Percentiles rank a stretch among this genome's conserved stretches.
These are phyloP conservation scores for Actinopyga echinites DNA, from an alignment of 53 echinoderm and acorn worm genomes.

Conservation along the genomic window DNA sequence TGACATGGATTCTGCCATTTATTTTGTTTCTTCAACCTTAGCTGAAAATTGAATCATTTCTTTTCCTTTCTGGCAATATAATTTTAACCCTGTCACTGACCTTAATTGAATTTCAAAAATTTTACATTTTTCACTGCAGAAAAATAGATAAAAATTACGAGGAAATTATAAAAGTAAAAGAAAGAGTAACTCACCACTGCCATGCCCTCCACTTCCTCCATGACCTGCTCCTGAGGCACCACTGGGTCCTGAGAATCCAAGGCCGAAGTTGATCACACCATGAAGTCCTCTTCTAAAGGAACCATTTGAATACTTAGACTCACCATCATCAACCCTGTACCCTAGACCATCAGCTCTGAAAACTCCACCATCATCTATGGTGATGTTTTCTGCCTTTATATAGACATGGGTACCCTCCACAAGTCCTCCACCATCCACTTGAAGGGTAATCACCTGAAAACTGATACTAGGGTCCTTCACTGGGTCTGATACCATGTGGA, in stretches of 20 bases:
- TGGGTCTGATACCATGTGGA: constrained; percentile 83
- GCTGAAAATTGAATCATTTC: too few species aligned
- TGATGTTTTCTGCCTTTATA: constrained; percentile 73
- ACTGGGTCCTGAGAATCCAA: constrained; percentile 47
- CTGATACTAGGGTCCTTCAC: constrained; percentile 72
- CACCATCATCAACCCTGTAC: constrained; percentile 56
- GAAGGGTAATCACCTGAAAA: constrained; percentile 64
- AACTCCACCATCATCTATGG: constrained; percentile 78
- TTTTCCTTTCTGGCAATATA: too few species aligned
- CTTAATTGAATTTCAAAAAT: too few species aligned
- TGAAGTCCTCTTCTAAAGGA: constrained; percentile 68
- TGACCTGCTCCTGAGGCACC: constrained; percentile 83
- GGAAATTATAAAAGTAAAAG: background rate
- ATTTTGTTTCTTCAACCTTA: too few species aligned
- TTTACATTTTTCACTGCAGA: too few species aligned
- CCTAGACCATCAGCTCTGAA: constrained; percentile 72
- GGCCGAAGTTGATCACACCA: constrained; percentile 84
- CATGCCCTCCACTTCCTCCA: constrained; percentile 94
- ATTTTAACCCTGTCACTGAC: too few species aligned
- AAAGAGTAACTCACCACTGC: constrained; percentile 50
- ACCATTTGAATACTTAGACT: constrained; percentile 63
- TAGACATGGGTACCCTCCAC: constrained; percentile 83
- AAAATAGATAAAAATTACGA: too few species aligned
- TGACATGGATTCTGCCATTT: too few species aligned
- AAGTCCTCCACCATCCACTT: constrained; percentile 80